These are phyloP conservation scores for Eumerus sabulonum DNA, from an alignment of 2,888 invertebrate genomes.

Conservation along the genomic window DNA sequence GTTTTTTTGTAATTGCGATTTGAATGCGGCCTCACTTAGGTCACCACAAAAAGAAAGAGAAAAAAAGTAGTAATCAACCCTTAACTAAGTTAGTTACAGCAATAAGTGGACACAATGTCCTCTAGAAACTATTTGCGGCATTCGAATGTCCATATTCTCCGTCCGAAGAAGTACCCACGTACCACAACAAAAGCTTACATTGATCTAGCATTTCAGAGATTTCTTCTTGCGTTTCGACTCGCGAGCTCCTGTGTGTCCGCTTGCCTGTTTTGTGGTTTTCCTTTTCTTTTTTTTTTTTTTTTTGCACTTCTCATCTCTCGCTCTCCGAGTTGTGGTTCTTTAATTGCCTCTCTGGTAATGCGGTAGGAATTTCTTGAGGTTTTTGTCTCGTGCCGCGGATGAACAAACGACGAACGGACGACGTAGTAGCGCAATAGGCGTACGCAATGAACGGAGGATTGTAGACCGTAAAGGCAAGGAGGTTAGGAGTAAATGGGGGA, in stretches of 20 bases:
- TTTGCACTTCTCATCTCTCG: conserved; percentile 58
- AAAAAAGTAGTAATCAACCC: conserved; percentile 67
- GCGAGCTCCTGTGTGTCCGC: conserved; percentile 31
- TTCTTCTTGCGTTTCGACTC: conserved; percentile 28
- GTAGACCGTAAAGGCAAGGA: conserved; percentile 15
- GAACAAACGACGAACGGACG: background rate
- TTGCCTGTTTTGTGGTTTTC: background rate
- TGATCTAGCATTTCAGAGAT: conserved; percentile 70
- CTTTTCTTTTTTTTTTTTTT: conserved; percentile 32
- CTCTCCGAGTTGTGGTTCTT: conserved; percentile 63
- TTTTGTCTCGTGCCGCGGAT: conserved; percentile 64
- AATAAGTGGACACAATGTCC: conserved; percentile 63
- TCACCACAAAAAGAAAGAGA: no score
- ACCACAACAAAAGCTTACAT: conserved; percentile 66
- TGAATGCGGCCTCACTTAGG: conserved; percentile 56
- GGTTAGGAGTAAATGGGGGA: conserved; percentile 23
- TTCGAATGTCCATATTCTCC: conserved; percentile 68
- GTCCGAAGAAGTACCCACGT: conserved; percentile 56
- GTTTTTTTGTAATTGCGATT: conserved; percentile 47
- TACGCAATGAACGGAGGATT: conserved; percentile 40
- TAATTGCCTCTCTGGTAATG: conserved; percentile 65
- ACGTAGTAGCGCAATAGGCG: conserved; percentile 11
- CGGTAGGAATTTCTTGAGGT: conserved; percentile 62
- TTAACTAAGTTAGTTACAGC: conserved; percentile 58
- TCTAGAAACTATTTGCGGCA: conserved; percentile 66